Evolutionary conservation across 2,113 vertebrate species (phyloP).

Genomic region (Prunella himalayana): DNA sequence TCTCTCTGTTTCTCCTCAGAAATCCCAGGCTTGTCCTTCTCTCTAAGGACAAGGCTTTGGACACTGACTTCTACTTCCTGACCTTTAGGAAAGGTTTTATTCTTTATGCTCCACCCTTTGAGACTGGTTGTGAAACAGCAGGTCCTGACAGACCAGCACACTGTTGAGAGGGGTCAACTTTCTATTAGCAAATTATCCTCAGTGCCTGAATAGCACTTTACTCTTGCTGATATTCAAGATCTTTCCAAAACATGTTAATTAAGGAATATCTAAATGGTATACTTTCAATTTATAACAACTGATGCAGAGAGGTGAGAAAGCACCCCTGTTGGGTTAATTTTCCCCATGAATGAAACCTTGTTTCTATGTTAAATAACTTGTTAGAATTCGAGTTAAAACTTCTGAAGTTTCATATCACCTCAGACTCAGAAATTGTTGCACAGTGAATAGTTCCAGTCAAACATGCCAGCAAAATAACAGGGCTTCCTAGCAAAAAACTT

Average conservation of each 20-base stretch:
- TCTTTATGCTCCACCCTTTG: neutral
- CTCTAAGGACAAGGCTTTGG: neutral
- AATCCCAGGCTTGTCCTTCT: neutral
- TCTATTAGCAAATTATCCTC: neutral
- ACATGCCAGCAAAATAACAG: slow-evolving; percentile 17
- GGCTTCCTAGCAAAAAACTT: neutral
- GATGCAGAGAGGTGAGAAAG: slow-evolving; percentile 34
- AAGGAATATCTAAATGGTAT: slow-evolving; percentile 12
- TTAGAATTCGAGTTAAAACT: slow-evolving; percentile 20
- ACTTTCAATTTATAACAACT: slow-evolving; percentile 48
- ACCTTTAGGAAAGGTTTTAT: neutral
- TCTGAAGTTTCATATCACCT: neutral
- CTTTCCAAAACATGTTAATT: slow-evolving; percentile 27
- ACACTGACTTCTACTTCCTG: neutral
- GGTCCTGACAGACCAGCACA: neutral
- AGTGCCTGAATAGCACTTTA: neutral
- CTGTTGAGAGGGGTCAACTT: neutral
- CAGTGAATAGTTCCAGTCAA: slow-evolving; percentile 42
- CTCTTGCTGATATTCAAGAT: neutral
- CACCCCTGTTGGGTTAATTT: slow-evolving; percentile 27
- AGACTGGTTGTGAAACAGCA: neutral
- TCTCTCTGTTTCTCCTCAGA: neutral
- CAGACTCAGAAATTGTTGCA: slow-evolving; percentile 12
- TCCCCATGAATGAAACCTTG: slow-evolving; percentile 50
- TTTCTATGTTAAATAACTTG: slow-evolving; percentile 61